Base-by-base conservation (phyloP, 2,888 invertebrate species). In the Bhutanitis thaidina region DNA sequence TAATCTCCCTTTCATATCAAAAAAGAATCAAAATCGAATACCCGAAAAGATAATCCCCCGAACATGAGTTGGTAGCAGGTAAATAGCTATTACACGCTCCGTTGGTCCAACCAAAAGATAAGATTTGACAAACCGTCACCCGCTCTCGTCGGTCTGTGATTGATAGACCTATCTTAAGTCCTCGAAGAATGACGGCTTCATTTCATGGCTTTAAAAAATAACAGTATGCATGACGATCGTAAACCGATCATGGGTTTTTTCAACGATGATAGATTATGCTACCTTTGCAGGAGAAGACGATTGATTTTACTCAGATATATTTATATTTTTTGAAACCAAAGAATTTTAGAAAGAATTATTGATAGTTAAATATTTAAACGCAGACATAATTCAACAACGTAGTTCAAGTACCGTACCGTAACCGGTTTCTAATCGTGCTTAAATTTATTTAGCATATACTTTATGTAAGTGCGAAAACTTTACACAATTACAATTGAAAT, bases 61-160 rank as follows among this genome's bases (percentile, higher is more conserved):
- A 69, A 74, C 70, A 72, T 62, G 71, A 69, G 67, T 67, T 62
- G 65, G 66, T 67, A 59, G 57, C 76, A 87, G 87, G 88, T 88
- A 87, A 87, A 81, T 87, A 87, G 84, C 87, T 86, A 89, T 89
- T 86, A 88, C 74, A 51, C 85, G 88, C 84, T 85, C 77, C 83
- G 71, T 58, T 83, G 88, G 66, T 52, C 69, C 74, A 70, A 64
- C 61, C 59, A 56, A 60, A 58, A 70, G 87, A 86, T 86, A 82
- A 78, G 77, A 75, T 77, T 74, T 80, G 86, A 86, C 81, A 80
- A 64, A 39, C 38, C 55, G 59, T 64, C 63, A 61, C 62, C 56
- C 54, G 69, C 64, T 65, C 67, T 59, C 62, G 58, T 66, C 64
- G 62, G 60, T 59, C 65, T 69, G 65, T 86, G 88, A 88, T 85